These are phyloP conservation scores for Glomeris maerens DNA, from an alignment of 1,140 invertebrate genomes.

Conservation along the genomic window DNA sequence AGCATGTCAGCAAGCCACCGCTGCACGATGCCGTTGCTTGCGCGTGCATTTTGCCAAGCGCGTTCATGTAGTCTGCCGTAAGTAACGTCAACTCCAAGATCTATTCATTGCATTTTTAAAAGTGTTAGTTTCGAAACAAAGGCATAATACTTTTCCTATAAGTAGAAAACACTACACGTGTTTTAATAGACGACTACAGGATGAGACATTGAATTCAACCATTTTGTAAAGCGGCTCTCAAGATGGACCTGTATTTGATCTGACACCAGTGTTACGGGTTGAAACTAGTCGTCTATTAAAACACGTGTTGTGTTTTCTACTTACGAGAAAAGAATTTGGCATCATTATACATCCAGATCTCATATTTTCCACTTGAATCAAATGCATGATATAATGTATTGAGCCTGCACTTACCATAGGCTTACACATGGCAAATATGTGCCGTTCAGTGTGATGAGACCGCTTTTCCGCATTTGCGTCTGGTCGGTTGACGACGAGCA, in stretches of 20 bases:
- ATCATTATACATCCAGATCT: too few relatives aligned
- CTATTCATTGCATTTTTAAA: conserved; percentile 33
- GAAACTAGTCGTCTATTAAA: too few relatives aligned
- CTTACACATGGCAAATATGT: conserved; percentile 78
- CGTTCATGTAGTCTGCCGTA: conserved; percentile 93
- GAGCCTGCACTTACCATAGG: conserved; percentile 51
- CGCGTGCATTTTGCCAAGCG: conserved; percentile 45
- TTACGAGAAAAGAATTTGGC: too few relatives aligned
- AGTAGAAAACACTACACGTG: too few relatives aligned
- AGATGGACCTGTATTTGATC: too few relatives aligned
- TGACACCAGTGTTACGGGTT: too few relatives aligned
- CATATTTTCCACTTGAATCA: neutral
- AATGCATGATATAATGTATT: neutral
- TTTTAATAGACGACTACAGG: too few relatives aligned
- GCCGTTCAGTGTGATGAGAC: conserved; percentile 52
- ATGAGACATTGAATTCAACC: too few relatives aligned
- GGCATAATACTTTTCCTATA: too few relatives aligned
- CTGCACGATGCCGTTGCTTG: neutral
- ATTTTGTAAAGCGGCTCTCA: too few relatives aligned
- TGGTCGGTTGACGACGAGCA: conserved; percentile 61
- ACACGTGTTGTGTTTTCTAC: too few relatives aligned
- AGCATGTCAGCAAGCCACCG: conserved; percentile 10
- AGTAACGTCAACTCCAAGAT: conserved; percentile 79
- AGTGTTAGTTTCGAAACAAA: too few relatives aligned
- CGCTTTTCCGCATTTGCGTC: conserved; percentile 44